Conservation (phyloP, 2,888 invertebrate species). For the Atethmia centrago region DNA sequence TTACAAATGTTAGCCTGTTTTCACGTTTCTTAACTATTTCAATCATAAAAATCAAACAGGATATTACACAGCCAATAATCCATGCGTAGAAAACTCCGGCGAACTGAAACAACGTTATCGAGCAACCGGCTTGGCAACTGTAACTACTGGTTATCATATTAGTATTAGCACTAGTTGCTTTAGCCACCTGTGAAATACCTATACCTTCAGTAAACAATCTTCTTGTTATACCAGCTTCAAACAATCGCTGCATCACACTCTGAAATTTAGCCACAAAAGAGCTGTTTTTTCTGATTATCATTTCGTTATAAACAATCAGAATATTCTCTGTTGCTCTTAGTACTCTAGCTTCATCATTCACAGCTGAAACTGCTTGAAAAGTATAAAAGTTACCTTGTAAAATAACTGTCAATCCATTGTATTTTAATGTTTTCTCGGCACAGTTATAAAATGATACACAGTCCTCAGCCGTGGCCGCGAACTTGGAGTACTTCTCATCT, state of each 20-base stretch:
- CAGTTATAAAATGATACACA: conserved; percentile 77
- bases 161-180: conserved; percentile 71
- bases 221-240: conserved; percentile 81
- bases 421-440: conserved; percentile 60
- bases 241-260: conserved; percentile 71
- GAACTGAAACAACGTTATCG: conserved; percentile 75
- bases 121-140: conserved; percentile 80
- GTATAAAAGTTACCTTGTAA: conserved; percentile 73
- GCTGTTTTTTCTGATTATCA: conserved; percentile 77
- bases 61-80: conserved; percentile 75
- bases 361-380: conserved; percentile 76
- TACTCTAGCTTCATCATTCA: conserved; percentile 79
- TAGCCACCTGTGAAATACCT: conserved; percentile 75
- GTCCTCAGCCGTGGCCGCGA: conserved; percentile 72
- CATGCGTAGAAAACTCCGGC: conserved; percentile 74
- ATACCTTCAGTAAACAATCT: conserved; percentile 77
- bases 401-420: conserved; percentile 77
- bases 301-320: conserved; percentile 80
- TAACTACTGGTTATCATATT: conserved; percentile 79
- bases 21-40: conserved; percentile 66
- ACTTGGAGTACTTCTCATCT: conserved; percentile 73
- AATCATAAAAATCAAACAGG: conserved; percentile 73
- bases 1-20: background rate
- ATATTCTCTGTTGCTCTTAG: conserved; percentile 75
- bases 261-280: conserved; percentile 69